Conservation (phyloP, 2,113 vertebrate species). For the Steatornis caripensis region DNA sequence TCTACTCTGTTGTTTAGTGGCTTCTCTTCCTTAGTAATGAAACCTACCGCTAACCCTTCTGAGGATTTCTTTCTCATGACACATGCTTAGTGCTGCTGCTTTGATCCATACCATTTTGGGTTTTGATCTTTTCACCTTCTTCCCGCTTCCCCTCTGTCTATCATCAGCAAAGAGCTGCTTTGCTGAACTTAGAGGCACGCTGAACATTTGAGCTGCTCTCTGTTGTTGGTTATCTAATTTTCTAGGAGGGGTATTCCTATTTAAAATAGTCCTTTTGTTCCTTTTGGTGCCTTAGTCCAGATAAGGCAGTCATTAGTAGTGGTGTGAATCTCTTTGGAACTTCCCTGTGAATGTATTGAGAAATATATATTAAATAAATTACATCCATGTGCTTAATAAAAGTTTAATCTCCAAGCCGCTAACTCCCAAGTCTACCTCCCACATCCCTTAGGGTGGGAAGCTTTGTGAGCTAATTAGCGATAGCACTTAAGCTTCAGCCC, state of each 20-base stretch:
- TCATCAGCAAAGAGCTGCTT: neutral
- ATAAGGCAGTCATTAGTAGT: neutral
- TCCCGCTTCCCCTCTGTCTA: neutral
- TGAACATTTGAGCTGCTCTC: neutral
- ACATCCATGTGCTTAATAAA: neutral
- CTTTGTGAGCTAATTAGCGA: conserved; percentile 44
- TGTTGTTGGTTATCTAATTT: neutral
- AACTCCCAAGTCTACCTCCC: neutral
- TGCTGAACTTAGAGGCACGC: neutral
- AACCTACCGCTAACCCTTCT: neutral
- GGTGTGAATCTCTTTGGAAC: neutral
- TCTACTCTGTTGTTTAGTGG: neutral
- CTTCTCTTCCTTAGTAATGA: neutral
- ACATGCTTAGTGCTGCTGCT: neutral
- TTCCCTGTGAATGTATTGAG: neutral
- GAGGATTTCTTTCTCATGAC: neutral
- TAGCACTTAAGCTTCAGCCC: conserved; percentile 2
- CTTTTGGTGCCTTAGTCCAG: neutral
- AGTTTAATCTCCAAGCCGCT: conserved; percentile 24
- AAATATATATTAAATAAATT: conserved; percentile 4
- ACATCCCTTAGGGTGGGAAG: neutral
- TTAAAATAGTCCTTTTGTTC: neutral
- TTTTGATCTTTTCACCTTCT: neutral
- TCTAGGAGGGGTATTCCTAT: neutral
- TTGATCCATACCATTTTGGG: neutral